phyloP scores from a whole-genome alignment of 2,888 invertebrate genomes.

The Periphyllus acericola region DNA sequence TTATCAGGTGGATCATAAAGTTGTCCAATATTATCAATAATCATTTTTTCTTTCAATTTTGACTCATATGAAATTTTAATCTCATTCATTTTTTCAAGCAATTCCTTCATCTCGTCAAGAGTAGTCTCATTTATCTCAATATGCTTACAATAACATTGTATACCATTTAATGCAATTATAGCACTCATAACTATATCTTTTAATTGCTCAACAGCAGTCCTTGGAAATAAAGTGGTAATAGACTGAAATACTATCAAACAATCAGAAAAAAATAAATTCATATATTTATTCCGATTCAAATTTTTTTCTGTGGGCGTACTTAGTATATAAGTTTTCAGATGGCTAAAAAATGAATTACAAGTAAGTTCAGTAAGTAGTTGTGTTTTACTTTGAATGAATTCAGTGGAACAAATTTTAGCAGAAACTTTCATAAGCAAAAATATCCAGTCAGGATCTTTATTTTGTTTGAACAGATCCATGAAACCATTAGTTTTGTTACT shows the following conservation, averaged over 20 bases:
- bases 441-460: conserved; percentile 58
- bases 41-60: conserved; percentile 61
- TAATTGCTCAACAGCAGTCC: conserved; percentile 66
- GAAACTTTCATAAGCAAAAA: conserved; percentile 52
- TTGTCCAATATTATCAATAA: conserved; percentile 68
- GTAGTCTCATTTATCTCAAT: conserved; percentile 58
- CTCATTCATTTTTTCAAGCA: conserved; percentile 59
- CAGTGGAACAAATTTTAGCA: conserved; percentile 56
- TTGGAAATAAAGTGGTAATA: conserved; percentile 67
- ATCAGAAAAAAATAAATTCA: conserved; percentile 65
- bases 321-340: conserved; percentile 60
- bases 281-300: conserved; percentile 63
- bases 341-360: conserved; percentile 34
- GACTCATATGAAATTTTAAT: conserved; percentile 58
- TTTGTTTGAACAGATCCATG: conserved; percentile 37
- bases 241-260: conserved; percentile 66
- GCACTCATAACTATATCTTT: conserved; percentile 65
- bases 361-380: conserved; percentile 33
- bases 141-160: conserved; percentile 63
- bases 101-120: conserved; percentile 46
- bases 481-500: conserved; percentile 31
- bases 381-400: conserved; percentile 34
- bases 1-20: conserved; percentile 68
- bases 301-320: conserved; percentile 63
- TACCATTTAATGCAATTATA: conserved; percentile 64